Conservation (phyloP, 2,113 vertebrate genomes). For the Phocoena phocoena region DNA sequence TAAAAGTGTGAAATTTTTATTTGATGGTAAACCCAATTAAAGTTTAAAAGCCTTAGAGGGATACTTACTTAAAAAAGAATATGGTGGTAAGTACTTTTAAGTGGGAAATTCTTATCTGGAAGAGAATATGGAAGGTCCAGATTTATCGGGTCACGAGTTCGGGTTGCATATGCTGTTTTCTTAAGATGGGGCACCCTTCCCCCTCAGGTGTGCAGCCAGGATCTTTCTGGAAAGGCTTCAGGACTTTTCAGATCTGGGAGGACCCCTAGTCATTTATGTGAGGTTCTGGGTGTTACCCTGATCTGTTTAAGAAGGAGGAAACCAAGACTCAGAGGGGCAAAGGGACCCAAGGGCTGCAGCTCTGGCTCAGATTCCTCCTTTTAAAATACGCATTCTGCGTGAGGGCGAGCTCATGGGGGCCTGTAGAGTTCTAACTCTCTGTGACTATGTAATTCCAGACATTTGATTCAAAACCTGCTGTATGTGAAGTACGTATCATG, state of each 20-base stretch:
- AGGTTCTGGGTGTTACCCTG: not conserved
- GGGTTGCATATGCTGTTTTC: not conserved
- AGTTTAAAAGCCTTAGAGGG: not conserved
- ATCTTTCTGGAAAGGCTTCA: not conserved
- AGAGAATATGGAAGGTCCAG: not conserved
- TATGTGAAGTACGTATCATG: not conserved
- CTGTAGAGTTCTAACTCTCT: not conserved
- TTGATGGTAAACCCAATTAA: not conserved
- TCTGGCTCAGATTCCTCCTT: not conserved
- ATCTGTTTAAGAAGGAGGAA: not conserved
- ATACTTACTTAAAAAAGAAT: not conserved
- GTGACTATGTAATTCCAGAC: not conserved
- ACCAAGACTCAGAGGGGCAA: not conserved
- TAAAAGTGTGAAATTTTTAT: not conserved
- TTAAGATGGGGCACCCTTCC: not conserved
- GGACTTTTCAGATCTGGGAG: not conserved
- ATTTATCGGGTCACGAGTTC: not conserved
- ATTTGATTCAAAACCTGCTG: not conserved
- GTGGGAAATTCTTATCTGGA: not conserved
- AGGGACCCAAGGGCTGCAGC: not conserved
- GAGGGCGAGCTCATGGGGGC: not conserved
- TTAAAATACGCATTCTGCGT: accelerated
- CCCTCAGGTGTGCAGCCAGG: not conserved
- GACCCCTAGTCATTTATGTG: not conserved
- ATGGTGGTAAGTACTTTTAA: not conserved